Conservation (phyloP, 2,888 invertebrate species). For the Spisula subtruncata region DNA sequence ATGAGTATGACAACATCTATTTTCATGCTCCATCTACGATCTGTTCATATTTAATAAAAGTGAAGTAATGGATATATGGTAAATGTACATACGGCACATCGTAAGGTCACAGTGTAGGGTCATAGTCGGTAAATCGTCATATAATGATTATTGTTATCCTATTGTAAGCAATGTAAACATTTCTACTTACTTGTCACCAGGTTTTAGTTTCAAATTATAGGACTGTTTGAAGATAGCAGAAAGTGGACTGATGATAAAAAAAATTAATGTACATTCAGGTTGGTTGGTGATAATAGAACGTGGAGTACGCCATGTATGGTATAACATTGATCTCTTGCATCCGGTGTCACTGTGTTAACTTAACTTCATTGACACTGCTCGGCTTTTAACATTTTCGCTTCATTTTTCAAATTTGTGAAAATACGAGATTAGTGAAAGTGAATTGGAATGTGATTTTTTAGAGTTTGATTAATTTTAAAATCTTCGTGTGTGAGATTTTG, state of each 20-base stretch:
- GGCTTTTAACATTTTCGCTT: background rate
- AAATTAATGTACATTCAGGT: no score
- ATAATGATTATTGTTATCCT: background rate
- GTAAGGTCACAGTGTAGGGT: background rate
- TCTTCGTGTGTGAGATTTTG: no score
- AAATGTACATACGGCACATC: background rate
- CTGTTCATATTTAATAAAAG: background rate
- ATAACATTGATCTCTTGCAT: background rate
- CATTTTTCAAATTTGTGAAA: background rate
- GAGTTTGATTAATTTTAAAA: no score
- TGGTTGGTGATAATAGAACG: no score
- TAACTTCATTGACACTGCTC: background rate
- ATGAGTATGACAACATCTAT: background rate
- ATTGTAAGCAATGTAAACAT: constrained; percentile 9
- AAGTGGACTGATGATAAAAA: no score
- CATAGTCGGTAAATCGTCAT: background rate
- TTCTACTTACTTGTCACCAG: background rate
- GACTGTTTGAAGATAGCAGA: background rate
- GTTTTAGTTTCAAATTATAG: background rate
- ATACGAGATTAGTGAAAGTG: no score
- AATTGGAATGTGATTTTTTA: no score
- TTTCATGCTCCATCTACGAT: background rate
- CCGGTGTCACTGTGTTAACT: background rate
- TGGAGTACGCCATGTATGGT: no score
- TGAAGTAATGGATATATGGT: background rate